Evolutionary conservation across 2,888 invertebrate genomes (phyloP).

Genomic region (Seladonia tumulorum): DNA sequence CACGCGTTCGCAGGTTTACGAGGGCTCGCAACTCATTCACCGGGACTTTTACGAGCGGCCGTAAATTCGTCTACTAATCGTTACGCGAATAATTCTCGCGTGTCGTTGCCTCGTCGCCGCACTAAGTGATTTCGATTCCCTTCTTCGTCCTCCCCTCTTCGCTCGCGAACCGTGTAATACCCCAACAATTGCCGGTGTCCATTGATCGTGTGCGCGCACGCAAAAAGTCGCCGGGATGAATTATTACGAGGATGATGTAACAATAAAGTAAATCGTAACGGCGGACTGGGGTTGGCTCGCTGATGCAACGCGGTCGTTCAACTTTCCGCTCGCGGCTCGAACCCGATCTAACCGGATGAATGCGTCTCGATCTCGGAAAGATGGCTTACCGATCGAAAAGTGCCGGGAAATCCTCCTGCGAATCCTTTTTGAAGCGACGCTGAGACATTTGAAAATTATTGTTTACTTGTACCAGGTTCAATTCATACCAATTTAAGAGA

Average conservation of each 20-base stretch:
- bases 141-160: too few species aligned
- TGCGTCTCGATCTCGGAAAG: background rate
- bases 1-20: conserved; percentile 54
- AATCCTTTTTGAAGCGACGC: too few species aligned
- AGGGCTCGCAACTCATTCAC: conserved; percentile 57
- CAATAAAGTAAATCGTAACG: conserved; percentile 31
- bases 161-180: background rate
- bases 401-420: background rate
- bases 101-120: conserved; percentile 49
- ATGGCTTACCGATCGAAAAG: background rate
- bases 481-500: too few species aligned
- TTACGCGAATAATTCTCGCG: conserved; percentile 52
- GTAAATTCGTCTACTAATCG: conserved; percentile 67
- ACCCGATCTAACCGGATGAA: conserved; percentile 19
- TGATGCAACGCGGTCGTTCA: conserved; percentile 48
- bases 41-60: conserved; percentile 58
- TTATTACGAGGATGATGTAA: conserved; percentile 56
- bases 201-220: conserved; percentile 35
- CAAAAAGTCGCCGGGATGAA: conserved; percentile 48
- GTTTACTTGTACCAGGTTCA: too few species aligned
- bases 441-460: too few species aligned
- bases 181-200: conserved; percentile 30
- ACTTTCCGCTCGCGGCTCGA: conserved; percentile 19
- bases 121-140: conserved; percentile 53
- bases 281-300: conserved; percentile 14